phyloP scores from a whole-genome alignment of 2,797 vertebrate genomes.

The Champsocephalus esox region DNA sequence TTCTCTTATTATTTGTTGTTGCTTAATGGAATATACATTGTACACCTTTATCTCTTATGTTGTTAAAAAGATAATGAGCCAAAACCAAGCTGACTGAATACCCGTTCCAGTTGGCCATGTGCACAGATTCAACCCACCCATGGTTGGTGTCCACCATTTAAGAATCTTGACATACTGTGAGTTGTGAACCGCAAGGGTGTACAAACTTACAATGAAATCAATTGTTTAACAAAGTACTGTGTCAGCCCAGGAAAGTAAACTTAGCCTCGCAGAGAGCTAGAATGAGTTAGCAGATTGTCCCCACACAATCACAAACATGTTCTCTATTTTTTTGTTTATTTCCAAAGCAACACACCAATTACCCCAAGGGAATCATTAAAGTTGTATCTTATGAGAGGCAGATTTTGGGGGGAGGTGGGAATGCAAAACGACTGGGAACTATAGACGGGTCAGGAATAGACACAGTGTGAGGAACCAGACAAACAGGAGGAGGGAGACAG shows the following conservation, averaged over 20 bases:
- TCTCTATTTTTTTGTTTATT: slow-evolving; percentile 33
- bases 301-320: slow-evolving; percentile 10
- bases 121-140: neutral
- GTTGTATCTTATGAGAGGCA: slow-evolving; percentile 45
- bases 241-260: slow-evolving; percentile 36
- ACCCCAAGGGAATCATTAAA: slow-evolving; percentile 49
- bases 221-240: slow-evolving; percentile 15
- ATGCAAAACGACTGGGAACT: neutral
- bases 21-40: neutral
- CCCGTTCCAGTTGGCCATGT: neutral
- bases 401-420: slow-evolving; percentile 2
- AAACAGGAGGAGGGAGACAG: slow-evolving; percentile 24
- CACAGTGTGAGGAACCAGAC: slow-evolving; percentile 26
- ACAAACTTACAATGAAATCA: neutral
- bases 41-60: neutral
- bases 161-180: neutral
- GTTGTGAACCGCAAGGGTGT: neutral
- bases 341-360: slow-evolving; percentile 33
- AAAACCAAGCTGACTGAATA: neutral
- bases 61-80: neutral
- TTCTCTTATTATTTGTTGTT: neutral
- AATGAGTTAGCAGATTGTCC: slow-evolving; percentile 20
- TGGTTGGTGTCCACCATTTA: neutral
- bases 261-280: slow-evolving; percentile 18
- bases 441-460: slow-evolving; percentile 18